Base-by-base conservation (phyloP, 2,888 invertebrate genomes). In the Drosophila subsilvestris region DNA sequence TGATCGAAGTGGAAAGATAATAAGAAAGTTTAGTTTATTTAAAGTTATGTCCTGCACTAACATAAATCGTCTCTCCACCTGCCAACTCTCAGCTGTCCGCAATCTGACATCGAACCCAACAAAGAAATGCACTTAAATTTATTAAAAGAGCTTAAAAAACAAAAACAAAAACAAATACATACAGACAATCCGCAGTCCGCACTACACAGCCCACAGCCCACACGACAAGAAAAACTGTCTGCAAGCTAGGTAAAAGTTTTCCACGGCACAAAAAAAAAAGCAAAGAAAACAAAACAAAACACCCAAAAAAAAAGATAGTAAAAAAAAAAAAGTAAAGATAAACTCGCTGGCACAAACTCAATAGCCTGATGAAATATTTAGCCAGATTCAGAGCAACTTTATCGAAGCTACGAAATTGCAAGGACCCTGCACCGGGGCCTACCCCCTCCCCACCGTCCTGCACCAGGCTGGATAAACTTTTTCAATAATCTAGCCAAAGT, bases 301-400 rank as follows among this genome's bases (percentile, higher is more conserved):
- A 32, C 12, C 2, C 12, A 32, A 12, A 32, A 32, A 32, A 12
- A 32, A 32, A 32, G 10, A 4, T 4, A 37, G 22, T 22, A 20
- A 61, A 54, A 50, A 51, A 53, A 71, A n/a, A 78, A 74, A 78
- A 78, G 71, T 63, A 84, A 74, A 84, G 76, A 72, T 72, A 86
- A 84, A 74, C 81, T 80, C 59, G 67, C 76, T 74, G 78, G 78
- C 81, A 63, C 54, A 76, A 84, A 71, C 71, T 72, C 78, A 86
- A 84, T 82, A 78, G 72, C 76, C 84, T 80, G 80, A 78, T 82
- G 85, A 80, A 80, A 71, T 82, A 80, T 86, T 84, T 80, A 74
- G 70, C 78, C 80, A 82, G 76, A 73, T 70, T 86, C 68, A 55
- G 72, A 56, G 84, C 71, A 86, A 82, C 80, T 84, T 82, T 84